Conservation (phyloP, 2,797 vertebrate species). For the Tympanoctomys barrerae region DNA sequence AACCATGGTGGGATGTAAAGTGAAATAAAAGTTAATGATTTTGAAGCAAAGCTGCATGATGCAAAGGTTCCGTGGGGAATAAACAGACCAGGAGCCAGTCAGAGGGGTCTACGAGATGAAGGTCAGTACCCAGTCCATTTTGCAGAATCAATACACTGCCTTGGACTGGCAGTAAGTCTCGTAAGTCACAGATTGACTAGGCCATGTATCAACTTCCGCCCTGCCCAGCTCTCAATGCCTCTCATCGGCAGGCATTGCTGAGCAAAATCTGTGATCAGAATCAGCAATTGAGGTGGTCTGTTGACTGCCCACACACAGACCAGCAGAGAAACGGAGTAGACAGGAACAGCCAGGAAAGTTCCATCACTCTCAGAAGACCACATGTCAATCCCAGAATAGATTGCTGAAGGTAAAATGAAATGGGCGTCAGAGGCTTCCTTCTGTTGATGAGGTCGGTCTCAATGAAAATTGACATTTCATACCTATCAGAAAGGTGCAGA, state of each 20-base stretch:
- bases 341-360: neutral
- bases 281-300: neutral
- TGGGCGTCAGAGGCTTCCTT: neutral
- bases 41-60: constrained; percentile 68
- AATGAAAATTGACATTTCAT: constrained; percentile 7
- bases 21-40: constrained; percentile 81
- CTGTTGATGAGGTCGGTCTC: constrained; percentile 49
- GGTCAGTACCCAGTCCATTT: constrained; percentile 77
- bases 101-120: constrained; percentile 66
- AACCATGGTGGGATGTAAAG: constrained; percentile 70
- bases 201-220: constrained; percentile 76
- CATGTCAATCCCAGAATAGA: constrained; percentile 61
- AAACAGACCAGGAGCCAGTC: constrained; percentile 54
- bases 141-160: constrained; percentile 73
- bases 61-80: constrained; percentile 46
- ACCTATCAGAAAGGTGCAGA: constrained; percentile 21
- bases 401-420: constrained; percentile 64
- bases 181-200: constrained; percentile 80
- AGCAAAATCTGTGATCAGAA: constrained; percentile 65
- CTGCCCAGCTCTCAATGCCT: constrained; percentile 34
- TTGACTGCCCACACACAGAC: neutral
- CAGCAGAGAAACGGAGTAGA: neutral
- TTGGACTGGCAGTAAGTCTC: constrained; percentile 69
- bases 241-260: constrained; percentile 51
- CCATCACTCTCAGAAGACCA: constrained; percentile 40